phyloP scores from a whole-genome alignment of 1,140 invertebrate species.

The Macrobrachium nipponense region DNA sequence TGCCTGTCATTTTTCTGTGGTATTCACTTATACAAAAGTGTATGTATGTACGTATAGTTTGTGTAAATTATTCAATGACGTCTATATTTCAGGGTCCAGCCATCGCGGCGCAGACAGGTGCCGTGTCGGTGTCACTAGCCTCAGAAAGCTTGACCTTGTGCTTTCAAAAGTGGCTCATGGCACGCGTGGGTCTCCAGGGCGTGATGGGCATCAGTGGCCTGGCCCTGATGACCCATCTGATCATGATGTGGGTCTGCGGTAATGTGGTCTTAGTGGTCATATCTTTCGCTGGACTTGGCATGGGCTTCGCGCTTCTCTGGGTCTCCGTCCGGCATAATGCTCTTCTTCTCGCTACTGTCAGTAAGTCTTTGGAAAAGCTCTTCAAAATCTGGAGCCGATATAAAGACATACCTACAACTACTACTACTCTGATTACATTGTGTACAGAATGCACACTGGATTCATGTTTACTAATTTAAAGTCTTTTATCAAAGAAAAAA shows the following conservation, averaged over 20 bases:
- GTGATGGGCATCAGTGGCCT: slow-evolving; percentile 29
- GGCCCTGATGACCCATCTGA: slow-evolving; percentile 23
- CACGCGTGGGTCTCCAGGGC: slow-evolving; percentile 32
- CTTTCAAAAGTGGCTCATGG: slow-evolving; percentile 26
- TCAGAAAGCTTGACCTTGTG: slow-evolving; percentile 26
- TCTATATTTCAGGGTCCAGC: slow-evolving; percentile 15
- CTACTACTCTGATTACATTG: too few species aligned
- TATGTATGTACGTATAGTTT: neutral
- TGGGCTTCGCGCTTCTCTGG: slow-evolving; percentile 37
- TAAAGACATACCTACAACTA: neutral
- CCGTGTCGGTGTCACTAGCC: slow-evolving; percentile 11
- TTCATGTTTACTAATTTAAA: too few species aligned
- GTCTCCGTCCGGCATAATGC: slow-evolving; percentile 40
- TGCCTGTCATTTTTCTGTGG: too few species aligned
- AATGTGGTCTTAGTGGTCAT: slow-evolving; percentile 23
- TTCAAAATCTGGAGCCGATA: too few species aligned
- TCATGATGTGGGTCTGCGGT: slow-evolving; percentile 24
- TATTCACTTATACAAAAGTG: too few species aligned
- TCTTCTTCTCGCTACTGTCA: slow-evolving; percentile 50
- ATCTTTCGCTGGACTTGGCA: slow-evolving; percentile 35
- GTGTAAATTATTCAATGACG: neutral
- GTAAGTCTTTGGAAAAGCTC: slow-evolving; percentile 24
- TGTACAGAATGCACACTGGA: too few species aligned
- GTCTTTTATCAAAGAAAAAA: too few species aligned
- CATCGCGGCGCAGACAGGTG: slow-evolving; percentile 12